Evolutionary conservation across 2,113 vertebrate genomes (phyloP).

Genomic region (Rhagologus leucostigma): DNA sequence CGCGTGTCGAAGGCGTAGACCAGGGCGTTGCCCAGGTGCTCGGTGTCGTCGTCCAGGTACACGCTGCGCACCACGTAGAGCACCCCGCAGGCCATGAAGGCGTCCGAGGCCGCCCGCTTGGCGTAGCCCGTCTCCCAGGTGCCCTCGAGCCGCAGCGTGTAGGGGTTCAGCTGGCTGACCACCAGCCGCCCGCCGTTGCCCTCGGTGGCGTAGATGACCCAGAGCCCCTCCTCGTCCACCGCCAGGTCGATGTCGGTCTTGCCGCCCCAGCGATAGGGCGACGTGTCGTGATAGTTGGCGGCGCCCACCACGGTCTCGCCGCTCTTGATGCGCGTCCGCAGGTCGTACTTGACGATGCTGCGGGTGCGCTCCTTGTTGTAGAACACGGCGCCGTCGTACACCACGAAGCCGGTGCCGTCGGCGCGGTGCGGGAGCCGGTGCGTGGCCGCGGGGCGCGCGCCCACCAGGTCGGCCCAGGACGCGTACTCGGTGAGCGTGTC

Average conservation of each 20-base stretch:
- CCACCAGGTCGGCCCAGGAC: slow-evolving; percentile 90
- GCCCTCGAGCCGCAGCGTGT: slow-evolving; percentile 92
- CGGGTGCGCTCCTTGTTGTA: slow-evolving; percentile 96
- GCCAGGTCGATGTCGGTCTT: slow-evolving; percentile 94
- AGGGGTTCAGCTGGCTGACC: slow-evolving; percentile 93
- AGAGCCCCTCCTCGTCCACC: slow-evolving; percentile 91
- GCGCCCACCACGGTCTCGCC: slow-evolving; percentile 91
- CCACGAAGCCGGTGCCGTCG: slow-evolving; percentile 92
- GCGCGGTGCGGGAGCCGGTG: slow-evolving; percentile 92
- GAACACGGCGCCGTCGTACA: slow-evolving; percentile 93
- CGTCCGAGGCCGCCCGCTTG: slow-evolving; percentile 91
- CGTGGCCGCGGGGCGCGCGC: slow-evolving; percentile 84
- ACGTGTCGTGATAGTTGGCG: slow-evolving; percentile 95
- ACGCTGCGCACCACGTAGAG: slow-evolving; percentile 91
- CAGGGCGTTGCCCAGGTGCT: slow-evolving; percentile 85
- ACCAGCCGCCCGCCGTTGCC: slow-evolving; percentile 87
- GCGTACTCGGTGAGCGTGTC: slow-evolving; percentile 92
- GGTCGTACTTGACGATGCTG: slow-evolving; percentile 92
- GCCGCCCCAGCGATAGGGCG: slow-evolving; percentile 93
- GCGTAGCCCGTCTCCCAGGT: slow-evolving; percentile 94
- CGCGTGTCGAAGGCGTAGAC: slow-evolving; percentile 93
- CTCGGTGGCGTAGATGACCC: slow-evolving; percentile 94
- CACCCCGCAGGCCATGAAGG: slow-evolving; percentile 92
- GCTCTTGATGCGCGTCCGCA: slow-evolving; percentile 93
- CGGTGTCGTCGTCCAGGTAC: slow-evolving; percentile 92